These are phyloP conservation scores for Ceramica pisi DNA, from an alignment of 2,888 invertebrate species.

Conservation along the genomic window DNA sequence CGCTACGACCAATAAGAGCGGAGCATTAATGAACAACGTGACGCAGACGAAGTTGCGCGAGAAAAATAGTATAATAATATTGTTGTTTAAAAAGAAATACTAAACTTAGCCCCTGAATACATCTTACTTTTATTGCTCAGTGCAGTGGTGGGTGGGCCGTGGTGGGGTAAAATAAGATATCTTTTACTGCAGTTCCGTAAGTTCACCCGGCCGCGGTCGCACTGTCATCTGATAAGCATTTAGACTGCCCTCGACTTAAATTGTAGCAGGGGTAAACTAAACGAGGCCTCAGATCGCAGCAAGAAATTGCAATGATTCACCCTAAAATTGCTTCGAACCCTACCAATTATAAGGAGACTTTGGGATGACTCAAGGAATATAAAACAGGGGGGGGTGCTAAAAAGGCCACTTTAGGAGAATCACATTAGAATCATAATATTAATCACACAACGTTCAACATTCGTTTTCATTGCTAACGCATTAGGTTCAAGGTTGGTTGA, in stretches of 20 bases:
- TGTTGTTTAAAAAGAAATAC: background rate
- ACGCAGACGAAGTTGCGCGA: no score
- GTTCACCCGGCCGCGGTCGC: background rate
- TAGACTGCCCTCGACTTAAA: background rate
- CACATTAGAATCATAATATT: no score
- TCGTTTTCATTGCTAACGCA: no score
- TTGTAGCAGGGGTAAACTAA: background rate
- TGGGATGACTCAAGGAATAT: background rate
- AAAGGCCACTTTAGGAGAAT: no score
- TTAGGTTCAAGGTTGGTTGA: no score
- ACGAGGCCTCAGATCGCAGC: conserved; percentile 10
- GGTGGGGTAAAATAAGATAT: conserved; percentile 12
- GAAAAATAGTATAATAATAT: no score
- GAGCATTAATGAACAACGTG: no score
- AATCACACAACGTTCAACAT: no score
- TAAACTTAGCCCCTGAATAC: background rate
- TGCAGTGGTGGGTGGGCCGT: background rate
- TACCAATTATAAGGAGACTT: background rate
- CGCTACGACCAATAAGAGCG: no score
- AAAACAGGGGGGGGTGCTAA: no score
- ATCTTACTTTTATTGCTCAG: background rate
- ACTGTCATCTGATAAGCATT: conserved; percentile 36
- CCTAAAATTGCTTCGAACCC: background rate
- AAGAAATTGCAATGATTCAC: conserved; percentile 21
- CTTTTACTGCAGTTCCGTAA: conserved; percentile 27